A percentile compares a stretch with the other conserved stretches of the same genome.
Evolutionary conservation across 1,140 invertebrate species (phyloP).

Genomic region (Coenobita brevimanus): DNA sequence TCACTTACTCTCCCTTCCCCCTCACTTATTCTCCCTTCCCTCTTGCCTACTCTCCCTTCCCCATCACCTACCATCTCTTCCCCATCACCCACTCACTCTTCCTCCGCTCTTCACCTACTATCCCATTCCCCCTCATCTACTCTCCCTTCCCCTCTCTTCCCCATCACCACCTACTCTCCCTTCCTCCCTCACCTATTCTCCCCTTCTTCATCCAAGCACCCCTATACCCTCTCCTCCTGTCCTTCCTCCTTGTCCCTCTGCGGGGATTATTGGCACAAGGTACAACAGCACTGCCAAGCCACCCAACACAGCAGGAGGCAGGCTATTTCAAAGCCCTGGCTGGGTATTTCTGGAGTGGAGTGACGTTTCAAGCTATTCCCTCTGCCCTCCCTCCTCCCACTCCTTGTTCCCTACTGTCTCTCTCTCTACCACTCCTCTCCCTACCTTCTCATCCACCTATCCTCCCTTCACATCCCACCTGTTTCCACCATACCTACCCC

Average conservation of each 20-base stretch:
- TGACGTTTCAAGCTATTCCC: neutral
- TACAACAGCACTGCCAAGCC: neutral
- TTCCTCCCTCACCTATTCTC: neutral
- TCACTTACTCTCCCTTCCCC: too few relatives aligned
- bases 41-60: too few relatives aligned
- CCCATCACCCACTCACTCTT: neutral
- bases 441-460: neutral
- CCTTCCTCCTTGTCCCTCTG: neutral
- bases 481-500: neutral
- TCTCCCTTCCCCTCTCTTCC: neutral
- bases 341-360: too few relatives aligned
- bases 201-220: neutral
- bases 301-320: neutral
- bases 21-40: too few relatives aligned
- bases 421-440: neutral
- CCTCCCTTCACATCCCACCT: neutral
- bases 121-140: neutral
- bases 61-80: neutral
- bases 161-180: neutral
- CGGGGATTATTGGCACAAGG: too few relatives aligned
- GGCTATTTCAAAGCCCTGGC: too few relatives aligned
- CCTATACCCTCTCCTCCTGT: neutral
- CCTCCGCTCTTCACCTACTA: neutral
- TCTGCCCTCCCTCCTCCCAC: neutral
- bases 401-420: neutral